Conservation (phyloP, 2,113 vertebrate species). For the Brevimyrus niger region DNA sequence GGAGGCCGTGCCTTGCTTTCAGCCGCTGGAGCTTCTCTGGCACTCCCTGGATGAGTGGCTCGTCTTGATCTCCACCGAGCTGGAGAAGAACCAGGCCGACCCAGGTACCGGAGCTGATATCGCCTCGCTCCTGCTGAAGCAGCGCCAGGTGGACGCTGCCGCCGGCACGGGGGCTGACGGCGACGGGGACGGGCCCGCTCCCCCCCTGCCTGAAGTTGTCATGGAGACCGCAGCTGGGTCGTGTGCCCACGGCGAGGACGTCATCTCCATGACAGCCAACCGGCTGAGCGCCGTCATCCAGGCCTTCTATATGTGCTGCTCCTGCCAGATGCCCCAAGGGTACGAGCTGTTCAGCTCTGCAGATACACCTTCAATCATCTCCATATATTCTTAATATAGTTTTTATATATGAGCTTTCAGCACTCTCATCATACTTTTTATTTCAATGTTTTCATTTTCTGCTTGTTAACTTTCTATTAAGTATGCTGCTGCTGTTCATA, state of each 20-base stretch:
- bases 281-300: constrained; percentile 96
- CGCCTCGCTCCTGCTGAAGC: constrained; percentile 78
- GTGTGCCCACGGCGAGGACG: constrained; percentile 80
- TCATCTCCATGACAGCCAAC: constrained; percentile 94
- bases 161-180: background rate
- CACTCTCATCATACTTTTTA: background rate
- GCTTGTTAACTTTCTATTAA: background rate
- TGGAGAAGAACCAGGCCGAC: constrained; percentile 74
- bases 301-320: constrained; percentile 97
- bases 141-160: constrained; percentile 60
- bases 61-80: constrained; percentile 88
- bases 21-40: constrained; percentile 95
- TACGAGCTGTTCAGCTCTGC: constrained; percentile 47
- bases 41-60: constrained; percentile 83
- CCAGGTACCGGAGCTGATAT: constrained; percentile 59
- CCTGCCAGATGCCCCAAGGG: constrained; percentile 97
- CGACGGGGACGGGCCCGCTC: constrained; percentile 27
- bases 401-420: background rate
- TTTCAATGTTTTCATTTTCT: background rate
- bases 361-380: background rate
- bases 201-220: constrained; percentile 39
- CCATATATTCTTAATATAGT: background rate
- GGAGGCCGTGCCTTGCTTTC: constrained; percentile 22
- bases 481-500: background rate
- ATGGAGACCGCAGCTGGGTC: constrained; percentile 63